Percentiles rank a stretch among this genome's conserved stretches.
These are phyloP conservation scores for Smittia aterrima DNA, from an alignment of 2,888 invertebrate genomes.

Conservation along the genomic window DNA sequence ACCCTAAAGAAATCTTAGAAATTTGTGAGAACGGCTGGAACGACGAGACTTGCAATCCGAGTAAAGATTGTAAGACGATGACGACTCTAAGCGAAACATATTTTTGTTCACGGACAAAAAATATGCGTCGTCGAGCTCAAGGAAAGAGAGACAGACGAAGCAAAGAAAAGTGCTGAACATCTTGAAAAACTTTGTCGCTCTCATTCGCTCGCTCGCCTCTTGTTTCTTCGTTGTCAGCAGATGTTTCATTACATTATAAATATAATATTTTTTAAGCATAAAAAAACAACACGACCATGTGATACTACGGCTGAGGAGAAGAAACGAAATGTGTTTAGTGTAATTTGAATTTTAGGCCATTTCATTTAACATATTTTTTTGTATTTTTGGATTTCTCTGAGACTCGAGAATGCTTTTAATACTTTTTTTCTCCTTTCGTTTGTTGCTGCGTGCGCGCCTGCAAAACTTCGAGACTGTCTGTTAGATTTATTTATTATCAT, in stretches of 20 bases:
- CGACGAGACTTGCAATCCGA: neutral
- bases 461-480: slow-evolving; percentile 9
- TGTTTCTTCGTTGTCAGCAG: slow-evolving; percentile 32
- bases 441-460: neutral
- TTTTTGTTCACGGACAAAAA: slow-evolving; percentile 7
- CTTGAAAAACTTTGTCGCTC: slow-evolving; percentile 34
- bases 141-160: neutral
- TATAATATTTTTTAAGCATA: slow-evolving; percentile 32
- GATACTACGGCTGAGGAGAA: slow-evolving; percentile 21
- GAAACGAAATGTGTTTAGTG: slow-evolving; percentile 41
- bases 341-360: slow-evolving; percentile 41
- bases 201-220: slow-evolving; percentile 3
- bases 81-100: neutral
- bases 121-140: neutral
- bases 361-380: slow-evolving; percentile 28
- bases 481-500: slow-evolving; percentile 9
- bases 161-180: slow-evolving; percentile 32
- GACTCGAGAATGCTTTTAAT: neutral
- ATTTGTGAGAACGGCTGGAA: slow-evolving; percentile 6
- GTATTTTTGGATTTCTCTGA: neutral
- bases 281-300: slow-evolving; percentile 40
- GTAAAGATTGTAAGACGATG: slow-evolving; percentile 20
- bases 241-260: slow-evolving; percentile 35
- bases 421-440: neutral
- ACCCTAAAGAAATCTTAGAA: slow-evolving; percentile 10